phyloP scores from a whole-genome alignment of 2,113 vertebrate species.

The Piliocolobus tephrosceles region DNA sequence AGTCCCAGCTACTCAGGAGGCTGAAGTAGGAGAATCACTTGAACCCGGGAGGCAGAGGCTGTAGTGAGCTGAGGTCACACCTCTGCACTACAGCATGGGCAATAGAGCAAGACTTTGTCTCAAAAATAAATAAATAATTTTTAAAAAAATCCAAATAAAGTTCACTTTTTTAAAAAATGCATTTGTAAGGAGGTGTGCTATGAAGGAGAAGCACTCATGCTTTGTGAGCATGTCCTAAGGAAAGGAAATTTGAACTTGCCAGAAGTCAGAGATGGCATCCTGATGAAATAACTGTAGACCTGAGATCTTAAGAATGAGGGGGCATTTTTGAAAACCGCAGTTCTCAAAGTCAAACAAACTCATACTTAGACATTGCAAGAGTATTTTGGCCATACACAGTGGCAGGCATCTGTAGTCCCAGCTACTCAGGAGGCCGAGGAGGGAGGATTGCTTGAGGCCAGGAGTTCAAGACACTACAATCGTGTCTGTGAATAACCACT shows the following conservation, averaged over 20 bases:
- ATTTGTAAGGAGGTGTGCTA: not conserved
- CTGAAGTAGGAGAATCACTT: no score
- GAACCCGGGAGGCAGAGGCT: no score
- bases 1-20: no score
- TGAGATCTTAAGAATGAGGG: not conserved
- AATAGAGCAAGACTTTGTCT: no score
- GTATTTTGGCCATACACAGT: no score
- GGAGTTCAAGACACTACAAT: not conserved
- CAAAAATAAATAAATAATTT: no score
- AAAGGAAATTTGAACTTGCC: not conserved
- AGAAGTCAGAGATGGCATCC: not conserved
- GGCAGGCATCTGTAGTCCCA: not conserved
- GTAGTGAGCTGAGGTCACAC: no score
- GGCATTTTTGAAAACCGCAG: not conserved
- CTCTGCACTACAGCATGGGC: no score
- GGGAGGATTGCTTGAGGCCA: not conserved
- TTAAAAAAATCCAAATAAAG: not conserved
- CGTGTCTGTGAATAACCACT: not conserved
- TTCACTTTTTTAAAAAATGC: not conserved
- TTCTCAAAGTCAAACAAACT: not conserved
- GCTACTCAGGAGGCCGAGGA: not conserved
- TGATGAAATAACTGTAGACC: not conserved
- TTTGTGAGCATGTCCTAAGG: not conserved
- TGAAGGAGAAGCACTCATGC: not conserved
- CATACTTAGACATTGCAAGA: not conserved